Conservation (phyloP, 2,113 vertebrate genomes). For the Megatriorchis doriae region DNA sequence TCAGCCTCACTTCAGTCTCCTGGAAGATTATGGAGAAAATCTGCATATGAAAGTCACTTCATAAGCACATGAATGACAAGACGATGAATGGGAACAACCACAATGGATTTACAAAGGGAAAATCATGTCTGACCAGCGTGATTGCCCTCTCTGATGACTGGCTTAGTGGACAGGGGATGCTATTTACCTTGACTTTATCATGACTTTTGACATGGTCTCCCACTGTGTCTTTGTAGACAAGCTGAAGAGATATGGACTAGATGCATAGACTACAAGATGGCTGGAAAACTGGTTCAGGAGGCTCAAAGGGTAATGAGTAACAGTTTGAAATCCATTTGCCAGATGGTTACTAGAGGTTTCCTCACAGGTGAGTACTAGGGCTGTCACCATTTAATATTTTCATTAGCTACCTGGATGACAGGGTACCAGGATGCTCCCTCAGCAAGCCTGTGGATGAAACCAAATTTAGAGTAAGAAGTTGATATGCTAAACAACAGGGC, state of each 20-base stretch:
- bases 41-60: background rate
- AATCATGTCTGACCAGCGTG: background rate
- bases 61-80: background rate
- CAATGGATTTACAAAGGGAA: background rate
- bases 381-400: background rate
- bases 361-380: background rate
- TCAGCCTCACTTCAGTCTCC: background rate
- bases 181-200: background rate
- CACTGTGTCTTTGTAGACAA: background rate
- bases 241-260: background rate
- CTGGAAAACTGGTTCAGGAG: background rate
- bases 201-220: background rate
- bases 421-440: background rate
- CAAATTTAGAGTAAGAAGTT: background rate
- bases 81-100: background rate
- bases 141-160: background rate
- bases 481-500: background rate
- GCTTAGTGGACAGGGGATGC: background rate
- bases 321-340: background rate
- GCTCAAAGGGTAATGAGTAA: background rate
- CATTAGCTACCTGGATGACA: background rate
- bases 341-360: background rate
- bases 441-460: background rate
- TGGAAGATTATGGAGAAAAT: background rate
- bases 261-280: background rate